A percentile compares a stretch with the other conserved stretches of the same genome.
These are phyloP conservation scores for Drosophila mercatorum DNA, from an alignment of 2,888 invertebrate genomes.

Conservation along the genomic window DNA sequence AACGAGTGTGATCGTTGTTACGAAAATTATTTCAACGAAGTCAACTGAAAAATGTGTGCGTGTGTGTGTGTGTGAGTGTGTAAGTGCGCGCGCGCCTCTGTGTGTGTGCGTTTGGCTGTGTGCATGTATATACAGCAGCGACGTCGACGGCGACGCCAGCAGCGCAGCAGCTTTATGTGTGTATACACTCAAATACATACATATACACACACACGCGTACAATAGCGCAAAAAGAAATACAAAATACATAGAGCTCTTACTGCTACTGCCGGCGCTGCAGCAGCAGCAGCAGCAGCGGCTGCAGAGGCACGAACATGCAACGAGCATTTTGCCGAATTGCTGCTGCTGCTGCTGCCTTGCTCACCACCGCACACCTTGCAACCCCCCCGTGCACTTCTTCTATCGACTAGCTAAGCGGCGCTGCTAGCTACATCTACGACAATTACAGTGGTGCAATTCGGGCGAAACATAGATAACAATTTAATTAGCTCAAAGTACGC, in stretches of 20 bases:
- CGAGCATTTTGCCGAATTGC: slow-evolving; percentile 73
- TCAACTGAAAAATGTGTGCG: slow-evolving; percentile 76
- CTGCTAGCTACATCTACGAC: slow-evolving; percentile 45
- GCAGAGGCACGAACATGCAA: slow-evolving; percentile 54
- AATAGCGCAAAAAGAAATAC: slow-evolving; percentile 60
- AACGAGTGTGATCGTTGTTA: slow-evolving; percentile 84
- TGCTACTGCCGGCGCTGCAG: slow-evolving; percentile 41
- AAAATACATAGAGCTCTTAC: slow-evolving; percentile 47
- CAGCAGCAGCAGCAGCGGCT: slow-evolving; percentile 39
- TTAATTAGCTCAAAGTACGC: neutral
- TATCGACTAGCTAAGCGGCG: slow-evolving; percentile 56
- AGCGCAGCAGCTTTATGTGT: slow-evolving; percentile 68
- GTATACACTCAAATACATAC: slow-evolving; percentile 27
- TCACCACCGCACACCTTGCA: slow-evolving; percentile 51
- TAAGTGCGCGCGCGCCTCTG: slow-evolving; percentile 28
- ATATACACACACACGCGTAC: slow-evolving; percentile 1
- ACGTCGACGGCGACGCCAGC: slow-evolving; percentile 41
- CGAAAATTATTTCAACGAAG: slow-evolving; percentile 82
- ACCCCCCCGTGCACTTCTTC: slow-evolving; percentile 57
- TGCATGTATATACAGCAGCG: slow-evolving; percentile 46
- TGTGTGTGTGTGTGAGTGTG: slow-evolving; percentile 46
- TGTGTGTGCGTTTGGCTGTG: slow-evolving; percentile 21
- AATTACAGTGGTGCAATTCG: slow-evolving; percentile 45
- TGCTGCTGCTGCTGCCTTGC: slow-evolving; percentile 25
- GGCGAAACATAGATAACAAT: neutral